These are phyloP conservation scores for Strigamia maritima DNA, from an alignment of 2,888 invertebrate genomes.

Conservation along the genomic window DNA sequence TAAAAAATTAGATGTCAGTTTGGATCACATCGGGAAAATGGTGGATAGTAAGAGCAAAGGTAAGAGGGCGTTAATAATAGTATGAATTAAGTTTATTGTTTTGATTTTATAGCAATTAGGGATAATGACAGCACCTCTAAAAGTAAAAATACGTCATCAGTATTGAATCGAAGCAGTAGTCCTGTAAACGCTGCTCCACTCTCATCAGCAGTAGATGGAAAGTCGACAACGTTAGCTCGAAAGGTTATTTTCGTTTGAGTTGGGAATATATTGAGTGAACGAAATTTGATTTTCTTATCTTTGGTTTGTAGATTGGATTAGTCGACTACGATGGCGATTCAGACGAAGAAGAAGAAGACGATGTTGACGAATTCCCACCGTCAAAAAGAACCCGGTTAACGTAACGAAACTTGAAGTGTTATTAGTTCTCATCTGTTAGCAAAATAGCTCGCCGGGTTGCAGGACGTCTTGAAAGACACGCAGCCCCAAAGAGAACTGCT, in stretches of 20 bases:
- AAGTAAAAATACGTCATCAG: conserved; percentile 43
- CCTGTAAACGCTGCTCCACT: conserved; percentile 44
- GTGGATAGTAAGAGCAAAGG: conserved; percentile 63
- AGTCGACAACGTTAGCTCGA: conserved; percentile 55
- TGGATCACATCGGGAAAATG: conserved; percentile 64
- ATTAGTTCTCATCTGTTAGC: conserved; percentile 14
- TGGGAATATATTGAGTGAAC: too few relatives aligned
- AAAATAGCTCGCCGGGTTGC: not conserved
- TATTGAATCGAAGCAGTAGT: conserved; percentile 44
- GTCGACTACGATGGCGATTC: conserved; percentile 98
- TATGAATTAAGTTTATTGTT: not conserved
- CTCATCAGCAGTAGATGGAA: conserved; percentile 53
- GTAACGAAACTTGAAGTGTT: conserved; percentile 55
- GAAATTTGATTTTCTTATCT: conserved; percentile 31
- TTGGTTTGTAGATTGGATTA: conserved; percentile 64
- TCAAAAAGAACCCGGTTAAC: conserved; percentile 73
- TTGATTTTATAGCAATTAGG: conserved; percentile 6
- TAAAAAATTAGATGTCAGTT: conserved; percentile 61
- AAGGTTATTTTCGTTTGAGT: conserved; percentile 44
- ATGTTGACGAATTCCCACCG: conserved; percentile 56
- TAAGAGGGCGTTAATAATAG: not conserved
- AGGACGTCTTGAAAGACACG: not conserved
- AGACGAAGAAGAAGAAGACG: conserved; percentile 84
- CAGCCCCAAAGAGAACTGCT: conserved; percentile 2
- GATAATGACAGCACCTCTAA: conserved; percentile 34